Evolutionary conservation across 92 coral and sea anemone genomes (phyloP).

Genomic region (Chrysogorgia sp.): DNA sequence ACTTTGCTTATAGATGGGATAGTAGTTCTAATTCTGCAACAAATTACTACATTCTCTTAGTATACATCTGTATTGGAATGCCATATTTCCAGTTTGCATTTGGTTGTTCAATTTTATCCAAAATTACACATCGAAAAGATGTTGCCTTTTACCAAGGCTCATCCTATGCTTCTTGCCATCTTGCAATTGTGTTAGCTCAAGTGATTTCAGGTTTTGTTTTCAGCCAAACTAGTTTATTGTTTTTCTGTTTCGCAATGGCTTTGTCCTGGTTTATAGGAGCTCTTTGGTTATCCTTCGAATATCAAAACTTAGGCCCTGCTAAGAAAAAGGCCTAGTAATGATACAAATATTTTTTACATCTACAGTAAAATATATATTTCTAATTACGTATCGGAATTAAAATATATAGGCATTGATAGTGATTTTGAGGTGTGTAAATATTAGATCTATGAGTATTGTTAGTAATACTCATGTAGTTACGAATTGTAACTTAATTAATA

Average conservation of each 20-base stretch:
- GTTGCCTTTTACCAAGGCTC: constrained; percentile 36
- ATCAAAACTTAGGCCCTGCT: not conserved
- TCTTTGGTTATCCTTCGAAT: constrained; percentile 25
- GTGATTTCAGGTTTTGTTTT: constrained; percentile 26
- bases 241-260: constrained; percentile 12
- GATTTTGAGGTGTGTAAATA: no score
- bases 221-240: not conserved
- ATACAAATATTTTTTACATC: no score
- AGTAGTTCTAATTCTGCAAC: not conserved
- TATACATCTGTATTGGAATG: constrained; percentile 18
- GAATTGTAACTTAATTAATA: no score
- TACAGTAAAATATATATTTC: no score
- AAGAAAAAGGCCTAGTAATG: no score
- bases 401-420: no score
- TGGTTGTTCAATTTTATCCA: constrained; percentile 15
- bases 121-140: constrained; percentile 21
- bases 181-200: constrained; percentile 1
- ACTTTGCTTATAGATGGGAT: constrained; percentile 19
- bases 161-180: constrained; percentile 3
- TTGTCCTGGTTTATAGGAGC: constrained; percentile 14
- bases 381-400: no score
- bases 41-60: constrained; percentile 7
- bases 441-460: no score
- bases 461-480: no score
- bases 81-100: constrained; percentile 18